phyloP scores from a whole-genome alignment of 2,888 invertebrate species.

The Eupeodes latifasciatus region DNA sequence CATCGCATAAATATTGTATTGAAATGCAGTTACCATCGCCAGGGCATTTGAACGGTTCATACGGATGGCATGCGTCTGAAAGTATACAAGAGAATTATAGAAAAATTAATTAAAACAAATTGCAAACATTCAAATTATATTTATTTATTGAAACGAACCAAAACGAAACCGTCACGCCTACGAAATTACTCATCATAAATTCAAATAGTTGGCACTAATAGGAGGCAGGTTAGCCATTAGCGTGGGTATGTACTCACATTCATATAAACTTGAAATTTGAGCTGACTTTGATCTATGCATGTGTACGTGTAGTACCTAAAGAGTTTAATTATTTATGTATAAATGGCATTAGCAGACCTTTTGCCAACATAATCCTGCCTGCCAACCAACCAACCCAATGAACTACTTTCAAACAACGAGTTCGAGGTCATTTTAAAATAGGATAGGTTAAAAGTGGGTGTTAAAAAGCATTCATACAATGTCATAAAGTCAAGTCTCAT shows the following conservation, averaged over 20 bases:
- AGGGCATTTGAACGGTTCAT: constrained; percentile 98
- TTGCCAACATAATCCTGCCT: background rate
- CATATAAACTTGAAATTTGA: constrained; percentile 32
- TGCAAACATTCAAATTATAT: constrained; percentile 17
- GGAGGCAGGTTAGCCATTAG: too few relatives aligned
- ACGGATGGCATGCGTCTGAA: constrained; percentile 93
- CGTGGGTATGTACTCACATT: background rate
- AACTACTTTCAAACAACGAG: constrained; percentile 22
- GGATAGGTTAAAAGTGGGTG: background rate
- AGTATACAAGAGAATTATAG: background rate
- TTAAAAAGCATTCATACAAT: background rate
- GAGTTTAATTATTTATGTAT: constrained; percentile 16
- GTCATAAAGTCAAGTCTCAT: background rate
- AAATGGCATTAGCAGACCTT: constrained; percentile 3
- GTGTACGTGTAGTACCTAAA: background rate
- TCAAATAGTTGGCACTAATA: constrained; percentile 10
- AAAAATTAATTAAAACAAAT: constrained; percentile 14
- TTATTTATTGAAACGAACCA: constrained; percentile 33
- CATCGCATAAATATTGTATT: constrained; percentile 97
- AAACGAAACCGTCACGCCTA: constrained; percentile 29
- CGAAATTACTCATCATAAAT: constrained; percentile 23
- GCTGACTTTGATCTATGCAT: constrained; percentile 25
- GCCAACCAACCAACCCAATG: background rate
- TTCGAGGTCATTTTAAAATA: constrained; percentile 25
- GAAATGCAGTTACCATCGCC: constrained; percentile 97